Evolutionary conservation across 2,797 vertebrate genomes (phyloP), one percentile per base, ranked within the genome.

Genomic region (Calcarius lapponicus): DNA sequence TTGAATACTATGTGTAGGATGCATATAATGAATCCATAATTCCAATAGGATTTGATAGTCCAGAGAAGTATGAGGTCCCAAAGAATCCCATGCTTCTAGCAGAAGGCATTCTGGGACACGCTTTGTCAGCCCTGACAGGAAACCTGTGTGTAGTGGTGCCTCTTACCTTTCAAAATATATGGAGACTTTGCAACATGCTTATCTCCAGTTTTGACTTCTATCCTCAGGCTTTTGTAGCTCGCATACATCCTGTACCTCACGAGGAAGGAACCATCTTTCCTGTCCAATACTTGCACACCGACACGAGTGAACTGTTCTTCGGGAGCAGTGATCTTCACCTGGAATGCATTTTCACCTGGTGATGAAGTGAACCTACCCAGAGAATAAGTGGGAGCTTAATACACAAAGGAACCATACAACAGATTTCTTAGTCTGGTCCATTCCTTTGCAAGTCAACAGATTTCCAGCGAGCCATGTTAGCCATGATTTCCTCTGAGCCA

Each of bases 241-340:
- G 99, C 98, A 16, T 99, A 99, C 99, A 99, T 99, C 97, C 98
- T 98, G 94, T 99, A 99, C 51, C 99, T 98, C 31, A 99, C 99
- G 38, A 99, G 97, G 92, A 99, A 99, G 21, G 99, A 99, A 13
- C 99, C 99, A 95, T 99, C 99, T 62, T 98, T 98, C 66, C 99
- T 98, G 95, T 99, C 99, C 97, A 99, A 98, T 78, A 99, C 97
- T 94, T 99, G 99, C 74, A 99, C 97, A 96, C 99, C 99, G 69
- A 99, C 98, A 91, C 99, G 98, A 89, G 99, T 98, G 97, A 99
- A 99, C 21, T 98, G 98, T 85, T 99, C 99, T 17, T 97, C 98
- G 0, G 98, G 98, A 70, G 99, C 99, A 31, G 97, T 97, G 60
- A 99, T 98, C 96, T 98, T 98, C 96, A 99, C 98, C 64, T 99